These are phyloP conservation scores for Steinernema khuongi DNA, from an alignment of 1,140 invertebrate species.

Conservation along the genomic window DNA sequence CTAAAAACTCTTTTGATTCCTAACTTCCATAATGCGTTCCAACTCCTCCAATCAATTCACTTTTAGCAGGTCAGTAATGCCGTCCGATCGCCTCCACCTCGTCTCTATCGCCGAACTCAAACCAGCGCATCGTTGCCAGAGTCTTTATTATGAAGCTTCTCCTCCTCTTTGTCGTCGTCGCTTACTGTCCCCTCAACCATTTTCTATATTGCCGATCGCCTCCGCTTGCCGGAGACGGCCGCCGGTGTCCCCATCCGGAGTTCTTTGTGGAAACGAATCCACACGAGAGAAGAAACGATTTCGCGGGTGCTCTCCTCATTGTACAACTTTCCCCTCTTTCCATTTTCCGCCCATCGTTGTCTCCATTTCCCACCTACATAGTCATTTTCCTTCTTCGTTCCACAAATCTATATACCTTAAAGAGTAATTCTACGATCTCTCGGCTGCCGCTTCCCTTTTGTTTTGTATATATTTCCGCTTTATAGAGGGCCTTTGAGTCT, in stretches of 20 bases:
- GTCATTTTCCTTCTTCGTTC: no score
- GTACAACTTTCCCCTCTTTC: not conserved
- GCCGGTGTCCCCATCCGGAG: not conserved
- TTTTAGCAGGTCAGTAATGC: no score
- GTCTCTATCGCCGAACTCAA: no score
- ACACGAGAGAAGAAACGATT: constrained; percentile 3
- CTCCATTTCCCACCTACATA: not conserved
- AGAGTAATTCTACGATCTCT: constrained; percentile 5
- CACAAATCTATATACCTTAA: not conserved
- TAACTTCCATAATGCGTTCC: no score
- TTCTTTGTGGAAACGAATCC: constrained; percentile 7
- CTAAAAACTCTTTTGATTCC: no score
- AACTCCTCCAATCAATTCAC: no score
- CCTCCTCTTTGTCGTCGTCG: not conserved
- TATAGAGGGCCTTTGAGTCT: no score
- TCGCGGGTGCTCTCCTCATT: not conserved
- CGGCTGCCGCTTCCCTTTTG: not conserved
- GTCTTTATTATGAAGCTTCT: no score
- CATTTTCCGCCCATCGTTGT: not conserved
- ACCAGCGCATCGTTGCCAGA: no score
- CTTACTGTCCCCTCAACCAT: not conserved
- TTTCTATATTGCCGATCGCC: not conserved
- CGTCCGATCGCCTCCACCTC: no score
- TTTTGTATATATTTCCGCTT: constrained; percentile 1
- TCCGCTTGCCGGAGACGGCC: not conserved